phyloP scores from a whole-genome alignment of 2,888 invertebrate genomes.

The Drosophila pseudotalamancana region DNA sequence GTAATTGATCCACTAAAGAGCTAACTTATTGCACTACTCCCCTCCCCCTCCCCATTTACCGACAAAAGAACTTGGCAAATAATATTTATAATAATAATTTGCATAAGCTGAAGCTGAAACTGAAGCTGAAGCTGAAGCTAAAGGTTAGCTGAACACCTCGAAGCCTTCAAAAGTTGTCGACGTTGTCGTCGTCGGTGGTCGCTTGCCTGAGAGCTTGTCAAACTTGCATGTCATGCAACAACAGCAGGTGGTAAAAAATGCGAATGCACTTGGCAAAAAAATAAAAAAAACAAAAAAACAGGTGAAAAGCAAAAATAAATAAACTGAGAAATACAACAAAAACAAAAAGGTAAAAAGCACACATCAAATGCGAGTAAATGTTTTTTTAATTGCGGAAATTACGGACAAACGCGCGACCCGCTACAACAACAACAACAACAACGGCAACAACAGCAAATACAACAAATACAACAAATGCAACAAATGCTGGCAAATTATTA shows the following conservation, averaged over 20 bases:
- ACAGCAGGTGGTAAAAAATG: constrained; percentile 22
- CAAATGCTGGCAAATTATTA: constrained; percentile 75
- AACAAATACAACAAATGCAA: no score
- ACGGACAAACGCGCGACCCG: constrained; percentile 69
- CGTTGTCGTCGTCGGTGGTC: constrained; percentile 51
- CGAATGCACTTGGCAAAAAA: constrained; percentile 38
- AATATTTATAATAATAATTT: neutral
- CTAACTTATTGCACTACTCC: constrained; percentile 19
- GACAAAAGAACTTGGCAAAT: neutral
- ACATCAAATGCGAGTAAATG: constrained; percentile 80
- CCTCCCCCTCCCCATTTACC: neutral
- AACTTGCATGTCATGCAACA: constrained; percentile 67
- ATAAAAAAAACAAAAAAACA: constrained; percentile 20
- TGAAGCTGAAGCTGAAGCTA: no score
- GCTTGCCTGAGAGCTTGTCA: constrained; percentile 30
- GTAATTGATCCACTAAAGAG: constrained; percentile 6
- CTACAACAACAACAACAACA: constrained; percentile 1
- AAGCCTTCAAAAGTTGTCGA: constrained; percentile 7
- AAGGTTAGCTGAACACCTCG: constrained; percentile 15
- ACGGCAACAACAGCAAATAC: no score
- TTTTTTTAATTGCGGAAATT: constrained; percentile 84
- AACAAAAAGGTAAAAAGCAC: constrained; percentile 37
- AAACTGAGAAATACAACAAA: constrained; percentile 12
- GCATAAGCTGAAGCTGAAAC: constrained; percentile 15
- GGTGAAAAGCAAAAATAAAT: constrained; percentile 4